These are phyloP conservation scores for Plebejus melissa DNA, from an alignment of 2,888 invertebrate genomes.

Conservation along the genomic window DNA sequence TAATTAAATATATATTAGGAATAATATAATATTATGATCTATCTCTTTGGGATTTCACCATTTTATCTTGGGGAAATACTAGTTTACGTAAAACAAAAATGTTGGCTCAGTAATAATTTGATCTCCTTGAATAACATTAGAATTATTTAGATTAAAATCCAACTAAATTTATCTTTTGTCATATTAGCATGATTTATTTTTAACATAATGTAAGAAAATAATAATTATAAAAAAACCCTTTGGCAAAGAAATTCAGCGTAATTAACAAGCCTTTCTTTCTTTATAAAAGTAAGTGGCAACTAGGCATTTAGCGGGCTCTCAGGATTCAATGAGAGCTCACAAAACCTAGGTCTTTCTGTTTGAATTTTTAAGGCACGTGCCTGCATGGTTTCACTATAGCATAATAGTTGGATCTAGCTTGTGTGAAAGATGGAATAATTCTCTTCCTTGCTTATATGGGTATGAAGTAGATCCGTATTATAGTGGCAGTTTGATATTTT, in stretches of 20 bases:
- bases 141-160: too few species aligned
- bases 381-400: conserved; percentile 22
- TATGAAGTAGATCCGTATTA: background rate
- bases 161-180: too few species aligned
- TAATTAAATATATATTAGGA: background rate
- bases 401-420: conserved; percentile 16
- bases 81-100: too few species aligned
- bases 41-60: too few species aligned
- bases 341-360: conserved; percentile 34
- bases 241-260: conserved; percentile 32
- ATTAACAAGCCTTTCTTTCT: conserved; percentile 35
- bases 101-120: too few species aligned
- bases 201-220: background rate
- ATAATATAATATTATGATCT: background rate
- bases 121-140: too few species aligned
- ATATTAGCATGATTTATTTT: background rate
- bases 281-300: conserved; percentile 32
- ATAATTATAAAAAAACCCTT: background rate
- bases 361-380: conserved; percentile 36
- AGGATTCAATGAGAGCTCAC: conserved; percentile 35
- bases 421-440: conserved; percentile 30
- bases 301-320: conserved; percentile 34
- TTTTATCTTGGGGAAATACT: too few species aligned
- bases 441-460: background rate
- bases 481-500: background rate